Evolutionary conservation across 2,888 invertebrate genomes (phyloP), one percentile per base, ranked within the genome.

Genomic region (Phaonia tiefii): DNA sequence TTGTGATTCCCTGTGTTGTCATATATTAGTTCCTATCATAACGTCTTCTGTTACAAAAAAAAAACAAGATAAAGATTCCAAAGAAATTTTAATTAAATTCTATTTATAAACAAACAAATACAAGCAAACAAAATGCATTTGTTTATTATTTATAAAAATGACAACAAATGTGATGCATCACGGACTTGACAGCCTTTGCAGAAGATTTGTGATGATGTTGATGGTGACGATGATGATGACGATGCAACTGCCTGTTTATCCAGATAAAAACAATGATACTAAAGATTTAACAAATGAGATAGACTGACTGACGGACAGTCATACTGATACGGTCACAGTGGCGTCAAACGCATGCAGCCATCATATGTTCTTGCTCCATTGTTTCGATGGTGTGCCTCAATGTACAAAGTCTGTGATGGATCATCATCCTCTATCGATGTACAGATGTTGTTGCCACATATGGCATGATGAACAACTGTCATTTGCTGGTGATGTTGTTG

Each of bases 241-340:
- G n/a, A 10, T 25, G 26, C 31, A 31, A 31, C 31, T 31, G 31
- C 31, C 31, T 31, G 31, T 5, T 31, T 31, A 5, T 31, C 8
- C 31, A 5, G 8, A 5, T 31, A 8, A 3, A 31, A 31, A 31
- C 31, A 31, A 31, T 31, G 31, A 31, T 31, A 31, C 31, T 31
- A 8, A 31, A 5, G 31, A 31, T 31, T 5, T 31, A 31, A 5
- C 31, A 31, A 31, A 31, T 31, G 31, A 8, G 31, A 31, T 8
- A 31, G 31, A 31, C n/a, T n/a, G 31, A 31, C 4, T 3, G 31
- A 31, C 8, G 31, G 31, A 31, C 31, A 31, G 8, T 8, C 8
- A 5, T 58, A 75, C 75, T 44, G 71, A 31, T 51, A 67, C 71
- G 75, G 75, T 65, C 79, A 79, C 75, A 65, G 42, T 79, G 79